Conservation (phyloP, 2,797 vertebrate species). For the Lepus oiostolus region DNA sequence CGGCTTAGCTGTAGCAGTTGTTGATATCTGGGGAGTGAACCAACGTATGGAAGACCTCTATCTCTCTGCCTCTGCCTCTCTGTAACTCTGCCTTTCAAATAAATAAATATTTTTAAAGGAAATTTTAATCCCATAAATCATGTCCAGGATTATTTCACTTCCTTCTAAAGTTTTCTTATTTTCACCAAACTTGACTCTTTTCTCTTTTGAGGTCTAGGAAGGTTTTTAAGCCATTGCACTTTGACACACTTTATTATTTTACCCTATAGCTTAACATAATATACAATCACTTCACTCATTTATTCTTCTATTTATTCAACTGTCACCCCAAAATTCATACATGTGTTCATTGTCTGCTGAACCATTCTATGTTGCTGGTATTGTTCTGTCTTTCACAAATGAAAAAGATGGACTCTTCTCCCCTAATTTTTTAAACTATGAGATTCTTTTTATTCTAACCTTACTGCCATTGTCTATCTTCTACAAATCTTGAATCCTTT, state of each 20-base stretch:
- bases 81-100: no score
- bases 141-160: not conserved
- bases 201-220: not conserved
- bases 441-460: not conserved
- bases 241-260: not conserved
- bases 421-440: not conserved
- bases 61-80: no score
- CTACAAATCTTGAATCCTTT: not conserved
- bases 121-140: not conserved
- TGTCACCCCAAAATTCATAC: not conserved
- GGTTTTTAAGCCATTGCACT: not conserved
- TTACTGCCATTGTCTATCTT: not conserved
- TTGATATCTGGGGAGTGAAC: no score
- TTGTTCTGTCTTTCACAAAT: not conserved
- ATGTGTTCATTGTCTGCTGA: constrained; percentile 25
- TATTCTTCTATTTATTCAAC: not conserved
- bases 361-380: not conserved
- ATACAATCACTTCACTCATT: not conserved
- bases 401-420: not conserved
- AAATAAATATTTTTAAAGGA: no score
- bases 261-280: not conserved
- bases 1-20: no score
- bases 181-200: not conserved
- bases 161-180: not conserved
- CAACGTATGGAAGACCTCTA: no score